Base-by-base conservation (phyloP, 2,888 invertebrate genomes). In the Lydus trimaculatus region DNA sequence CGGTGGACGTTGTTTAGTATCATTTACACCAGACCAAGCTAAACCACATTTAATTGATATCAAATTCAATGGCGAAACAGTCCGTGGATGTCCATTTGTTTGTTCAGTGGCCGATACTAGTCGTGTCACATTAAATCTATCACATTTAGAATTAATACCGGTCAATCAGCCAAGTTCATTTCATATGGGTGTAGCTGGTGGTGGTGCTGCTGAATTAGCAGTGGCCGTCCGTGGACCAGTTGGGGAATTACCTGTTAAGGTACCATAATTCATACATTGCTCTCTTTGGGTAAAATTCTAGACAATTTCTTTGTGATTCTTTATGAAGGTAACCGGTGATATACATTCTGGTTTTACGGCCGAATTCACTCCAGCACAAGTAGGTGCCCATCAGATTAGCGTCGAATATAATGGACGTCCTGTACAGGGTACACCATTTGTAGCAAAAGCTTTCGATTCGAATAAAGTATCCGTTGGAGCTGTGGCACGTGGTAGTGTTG, bases 51-150 rank as follows among this genome's bases (percentile, higher is more conserved):
- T 95, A 79, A 96, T 98, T 75, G 97, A 97, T 85, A 97, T 98
- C 69, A 97, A 96, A 86, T 98, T 98, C 86, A 98, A 98, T 84
- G 96, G 96, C 61, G 96, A 97, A 85, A 94, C 96, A 28, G 96
- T 97, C 31, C 91, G 93, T 70, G 95, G 94, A 73, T 97, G 96
- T 79, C 97, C 97, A 8, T 96, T 96, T 78, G 91, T 95, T 56
- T 96, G 96, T 81, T 91, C 94, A 74, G 92, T 94, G 13, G 91
- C 93, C 0, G 94, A 94, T 80, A 93, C 93, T 39, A 92, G 92
- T 78, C 88, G 92, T 75, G 93, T 93, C 64, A 91, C 91, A 60
- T 87, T 94, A 61, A 92, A 91, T 79, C 86, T 94, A 56, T 87
- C 90, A 72, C 92, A 93, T 81, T 86, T 94, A 76, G 96, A 97